These are phyloP conservation scores for Verasper variegatus DNA, from an alignment of 2,113 vertebrate species.

Conservation along the genomic window DNA sequence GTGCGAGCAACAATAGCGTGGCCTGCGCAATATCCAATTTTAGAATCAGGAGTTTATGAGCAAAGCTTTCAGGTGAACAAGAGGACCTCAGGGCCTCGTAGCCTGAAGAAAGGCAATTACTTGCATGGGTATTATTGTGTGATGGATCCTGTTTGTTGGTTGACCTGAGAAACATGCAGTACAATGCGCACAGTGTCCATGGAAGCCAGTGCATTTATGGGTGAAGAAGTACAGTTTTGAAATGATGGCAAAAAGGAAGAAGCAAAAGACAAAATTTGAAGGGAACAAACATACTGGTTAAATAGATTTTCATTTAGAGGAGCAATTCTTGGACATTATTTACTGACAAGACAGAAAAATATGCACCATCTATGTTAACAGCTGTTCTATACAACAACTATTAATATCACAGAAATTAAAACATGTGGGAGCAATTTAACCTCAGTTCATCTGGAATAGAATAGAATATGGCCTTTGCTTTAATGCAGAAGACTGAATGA, in stretches of 20 bases:
- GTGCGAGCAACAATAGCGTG: constrained; percentile 70
- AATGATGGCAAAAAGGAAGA: neutral
- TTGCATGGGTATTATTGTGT: constrained; percentile 83
- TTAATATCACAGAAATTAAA: constrained; percentile 9
- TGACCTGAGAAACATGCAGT: constrained; percentile 74
- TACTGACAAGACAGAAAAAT: no score
- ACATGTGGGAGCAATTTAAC: constrained; percentile 14
- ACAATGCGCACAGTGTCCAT: constrained; percentile 62
- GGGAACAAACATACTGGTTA: no score
- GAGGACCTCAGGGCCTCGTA: constrained; percentile 81
- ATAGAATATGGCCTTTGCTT: constrained; percentile 1
- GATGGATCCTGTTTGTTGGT: constrained; percentile 81
- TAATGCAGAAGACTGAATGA: constrained; percentile 27
- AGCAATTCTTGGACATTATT: no score
- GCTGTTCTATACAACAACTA: neutral
- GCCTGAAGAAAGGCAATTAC: constrained; percentile 83
- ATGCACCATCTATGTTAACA: neutral
- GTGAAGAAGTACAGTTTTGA: constrained; percentile 24
- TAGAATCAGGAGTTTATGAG: constrained; percentile 83
- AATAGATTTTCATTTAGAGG: no score
- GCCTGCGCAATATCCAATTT: constrained; percentile 80
- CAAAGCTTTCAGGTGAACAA: constrained; percentile 78
- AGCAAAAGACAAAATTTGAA: no score
- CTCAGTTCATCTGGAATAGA: constrained; percentile 3
- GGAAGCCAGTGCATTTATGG: constrained; percentile 40